Evolutionary conservation across 1,140 invertebrate genomes (phyloP).

Genomic region (Oncopodura yosiiana): DNA sequence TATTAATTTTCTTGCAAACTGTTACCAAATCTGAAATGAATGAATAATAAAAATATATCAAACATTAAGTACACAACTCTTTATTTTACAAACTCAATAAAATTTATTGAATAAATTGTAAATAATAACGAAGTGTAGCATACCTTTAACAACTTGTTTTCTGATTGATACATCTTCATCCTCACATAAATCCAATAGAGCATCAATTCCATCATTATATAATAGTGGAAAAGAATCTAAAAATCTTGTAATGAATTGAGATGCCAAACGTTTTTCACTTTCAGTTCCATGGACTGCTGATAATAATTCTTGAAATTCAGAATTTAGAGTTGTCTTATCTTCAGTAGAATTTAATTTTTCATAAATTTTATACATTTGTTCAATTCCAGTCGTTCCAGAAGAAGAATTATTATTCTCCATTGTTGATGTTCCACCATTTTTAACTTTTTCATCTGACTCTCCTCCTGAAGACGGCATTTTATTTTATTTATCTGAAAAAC

Average conservation of each 20-base stretch:
- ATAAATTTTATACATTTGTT: slow-evolving; percentile 85
- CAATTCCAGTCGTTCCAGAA: no score
- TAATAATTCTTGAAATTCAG: slow-evolving; percentile 77
- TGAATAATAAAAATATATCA: no score
- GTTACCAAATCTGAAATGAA: slow-evolving; percentile 77
- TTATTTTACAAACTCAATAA: no score
- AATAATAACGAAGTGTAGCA: no score
- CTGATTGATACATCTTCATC: slow-evolving; percentile 85
- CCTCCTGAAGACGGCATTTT: no score
- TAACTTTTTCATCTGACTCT: no score
- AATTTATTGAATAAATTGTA: no score
- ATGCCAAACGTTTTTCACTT: slow-evolving; percentile 84
- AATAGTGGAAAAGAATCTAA: slow-evolving; percentile 82
- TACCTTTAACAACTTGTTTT: slow-evolving; percentile 91
- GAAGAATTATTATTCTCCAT: no score
- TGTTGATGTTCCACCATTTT: no score
- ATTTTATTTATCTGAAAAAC: no score
- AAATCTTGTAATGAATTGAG: slow-evolving; percentile 90
- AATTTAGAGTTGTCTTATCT: slow-evolving; percentile 57
- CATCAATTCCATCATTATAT: slow-evolving; percentile 76
- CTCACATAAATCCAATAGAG: slow-evolving; percentile 87
- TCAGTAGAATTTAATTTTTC: slow-evolving; percentile 77
- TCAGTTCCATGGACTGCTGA: slow-evolving; percentile 70
- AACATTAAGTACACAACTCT: no score
- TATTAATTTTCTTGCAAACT: slow-evolving; percentile 74